Base-by-base conservation (phyloP, 2,113 vertebrate genomes). In the Lamprotornis superbus region DNA sequence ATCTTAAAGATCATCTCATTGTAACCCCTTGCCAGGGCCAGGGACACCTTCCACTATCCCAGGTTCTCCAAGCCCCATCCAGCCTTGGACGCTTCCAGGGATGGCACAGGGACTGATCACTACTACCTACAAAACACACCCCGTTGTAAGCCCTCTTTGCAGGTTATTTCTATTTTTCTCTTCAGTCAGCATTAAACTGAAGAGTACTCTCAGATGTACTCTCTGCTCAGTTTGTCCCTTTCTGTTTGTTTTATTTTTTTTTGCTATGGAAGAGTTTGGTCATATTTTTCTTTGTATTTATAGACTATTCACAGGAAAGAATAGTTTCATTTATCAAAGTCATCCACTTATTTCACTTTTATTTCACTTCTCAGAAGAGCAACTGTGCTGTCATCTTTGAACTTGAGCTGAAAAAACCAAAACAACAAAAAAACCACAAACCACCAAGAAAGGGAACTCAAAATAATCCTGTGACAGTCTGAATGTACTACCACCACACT, bases 241-340 rank as follows among this genome's bases (percentile, higher is more conserved):
- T 59, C 17, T 50, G 8, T 21, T 78, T 74, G 8, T 70, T 79
- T 59, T 5, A 52, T 11, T 75, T 76, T 80, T 89, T 89, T 87
- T 68, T 92, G 1, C 18, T 68, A 16, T 50, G 31, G 12, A 79
- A 91, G 20, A 33, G 7, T 68, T 89, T 61, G 52, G 46, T 60
- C 20, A 35, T 79, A 33, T 37, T 7, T 64, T 81, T 81, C 40
- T 68, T 95, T 81, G 49, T 40, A 12, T 61, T 84, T 78, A 75
- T 21, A 83, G 57, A 40, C 8, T 91, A 89, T 87, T 76, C 57
- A 84, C 17, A 50, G 53, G 46, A 87, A 91, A 89, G 56, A 89
- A 68, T 84, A 82, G 25, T 68, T 94, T 94, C 40, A 89, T 94
- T 95, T 91, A 82, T 95, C 93, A 95, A 91, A 93, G 69, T 64